Evolutionary conservation across 2,888 invertebrate species (phyloP).

Genomic region (Dysmachus trigonus): DNA sequence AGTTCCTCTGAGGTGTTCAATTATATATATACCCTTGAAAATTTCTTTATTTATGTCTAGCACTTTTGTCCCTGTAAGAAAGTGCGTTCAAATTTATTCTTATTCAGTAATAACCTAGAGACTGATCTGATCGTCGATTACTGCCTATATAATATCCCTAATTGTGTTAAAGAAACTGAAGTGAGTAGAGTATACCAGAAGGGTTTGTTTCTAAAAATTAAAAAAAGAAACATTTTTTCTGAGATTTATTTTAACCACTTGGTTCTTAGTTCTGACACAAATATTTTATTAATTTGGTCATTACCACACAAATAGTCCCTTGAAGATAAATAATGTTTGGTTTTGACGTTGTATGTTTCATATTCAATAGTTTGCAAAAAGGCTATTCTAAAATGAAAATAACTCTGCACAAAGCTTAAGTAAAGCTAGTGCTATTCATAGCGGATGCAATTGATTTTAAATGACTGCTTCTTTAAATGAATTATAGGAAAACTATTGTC

Average conservation of each 20-base stretch:
- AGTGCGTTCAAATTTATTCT: not conserved
- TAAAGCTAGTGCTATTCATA: no score
- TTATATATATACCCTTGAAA: no score
- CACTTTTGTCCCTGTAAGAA: no score
- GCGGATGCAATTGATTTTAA: no score
- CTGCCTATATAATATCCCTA: not conserved
- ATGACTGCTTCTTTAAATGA: no score
- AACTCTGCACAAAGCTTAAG: no score
- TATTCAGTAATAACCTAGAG: not conserved
- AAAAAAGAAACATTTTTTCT: not conserved
- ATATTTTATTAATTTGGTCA: not conserved
- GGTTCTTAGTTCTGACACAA: not conserved
- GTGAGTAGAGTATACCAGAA: not conserved
- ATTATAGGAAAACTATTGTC: no score
- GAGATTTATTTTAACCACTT: not conserved
- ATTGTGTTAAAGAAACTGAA: not conserved
- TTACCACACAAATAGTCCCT: not conserved
- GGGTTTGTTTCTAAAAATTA: not conserved
- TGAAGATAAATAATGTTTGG: not conserved
- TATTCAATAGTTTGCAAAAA: not conserved
- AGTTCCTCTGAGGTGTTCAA: no score
- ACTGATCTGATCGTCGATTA: not conserved
- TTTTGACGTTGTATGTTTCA: not conserved
- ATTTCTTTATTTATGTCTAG: no score
- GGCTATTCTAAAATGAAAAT: no score